A percentile compares a stretch with the other conserved stretches of the same genome.
These are phyloP conservation scores for Martes martes DNA, from an alignment of 2,113 vertebrate genomes.

Conservation along the genomic window DNA sequence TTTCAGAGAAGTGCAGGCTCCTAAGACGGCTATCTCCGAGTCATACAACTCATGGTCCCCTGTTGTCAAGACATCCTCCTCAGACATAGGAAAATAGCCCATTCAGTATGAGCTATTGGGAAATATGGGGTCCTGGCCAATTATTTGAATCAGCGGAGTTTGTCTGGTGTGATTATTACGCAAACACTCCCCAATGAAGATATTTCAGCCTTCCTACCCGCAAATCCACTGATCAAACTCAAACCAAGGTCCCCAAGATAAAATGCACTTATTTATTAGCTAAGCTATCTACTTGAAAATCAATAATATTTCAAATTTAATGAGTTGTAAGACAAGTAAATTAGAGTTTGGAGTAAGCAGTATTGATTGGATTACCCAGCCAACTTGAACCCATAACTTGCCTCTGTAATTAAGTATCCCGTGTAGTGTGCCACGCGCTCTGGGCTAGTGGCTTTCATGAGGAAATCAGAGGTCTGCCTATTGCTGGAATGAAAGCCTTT, in stretches of 20 bases:
- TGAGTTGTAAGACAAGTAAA: constrained; percentile 84
- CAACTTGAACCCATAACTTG: constrained; percentile 79
- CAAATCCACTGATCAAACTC: constrained; percentile 71
- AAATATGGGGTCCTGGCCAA: constrained; percentile 58
- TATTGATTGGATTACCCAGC: constrained; percentile 78
- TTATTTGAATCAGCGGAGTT: constrained; percentile 3
- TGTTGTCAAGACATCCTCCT: neutral
- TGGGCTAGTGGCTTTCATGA: constrained; percentile 22
- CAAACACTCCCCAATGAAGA: constrained; percentile 59
- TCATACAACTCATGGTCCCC: constrained; percentile 40
- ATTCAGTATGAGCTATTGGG: constrained; percentile 32
- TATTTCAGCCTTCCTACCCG: constrained; percentile 55
- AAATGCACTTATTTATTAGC: constrained; percentile 77
- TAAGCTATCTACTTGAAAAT: constrained; percentile 77
- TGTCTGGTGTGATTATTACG: constrained; percentile 65
- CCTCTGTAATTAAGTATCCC: constrained; percentile 80
- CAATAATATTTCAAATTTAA: constrained; percentile 83
- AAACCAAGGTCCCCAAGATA: constrained; percentile 68
- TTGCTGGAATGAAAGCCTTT: constrained; percentile 63
- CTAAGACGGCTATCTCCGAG: constrained; percentile 29
- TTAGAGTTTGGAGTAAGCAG: constrained; percentile 79
- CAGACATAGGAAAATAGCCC: constrained; percentile 31
- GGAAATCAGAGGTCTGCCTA: constrained; percentile 7
- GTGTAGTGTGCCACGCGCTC: constrained; percentile 22
- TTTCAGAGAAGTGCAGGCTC: constrained; percentile 32